Conservation (phyloP, 2,888 invertebrate genomes). For the Cantharis nigra region DNA sequence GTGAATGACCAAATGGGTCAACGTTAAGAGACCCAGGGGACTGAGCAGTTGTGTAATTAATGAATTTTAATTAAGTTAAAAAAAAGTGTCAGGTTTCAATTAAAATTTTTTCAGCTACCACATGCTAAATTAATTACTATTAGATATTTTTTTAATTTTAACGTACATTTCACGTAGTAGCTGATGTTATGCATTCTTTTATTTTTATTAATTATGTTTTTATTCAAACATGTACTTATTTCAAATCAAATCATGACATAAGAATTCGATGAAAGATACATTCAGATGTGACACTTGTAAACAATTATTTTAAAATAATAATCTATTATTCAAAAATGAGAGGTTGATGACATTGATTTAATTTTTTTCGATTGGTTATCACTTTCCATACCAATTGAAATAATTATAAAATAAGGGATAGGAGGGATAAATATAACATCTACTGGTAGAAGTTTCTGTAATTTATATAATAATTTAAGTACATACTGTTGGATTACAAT, state of each 20-base stretch:
- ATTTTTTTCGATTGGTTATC: neutral
- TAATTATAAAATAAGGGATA: neutral
- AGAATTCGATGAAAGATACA: neutral
- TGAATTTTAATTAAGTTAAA: neutral
- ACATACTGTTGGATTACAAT: neutral
- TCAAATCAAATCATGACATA: neutral
- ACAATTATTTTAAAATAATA: neutral
- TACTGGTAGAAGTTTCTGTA: neutral
- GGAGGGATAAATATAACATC: neutral
- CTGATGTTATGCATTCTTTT: neutral
- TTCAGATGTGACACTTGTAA: neutral
- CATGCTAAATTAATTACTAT: neutral
- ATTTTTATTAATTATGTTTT: neutral
- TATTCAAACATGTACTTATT: neutral
- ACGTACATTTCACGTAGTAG: neutral
- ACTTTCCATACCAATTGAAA: neutral
- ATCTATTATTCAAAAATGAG: neutral
- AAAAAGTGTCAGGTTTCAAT: neutral
- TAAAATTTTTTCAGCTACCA: neutral
- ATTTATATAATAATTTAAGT: neutral
- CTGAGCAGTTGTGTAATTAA: neutral
- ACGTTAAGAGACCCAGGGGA: neutral
- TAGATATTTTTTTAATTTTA: neutral
- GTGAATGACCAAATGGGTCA: neutral
- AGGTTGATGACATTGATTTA: neutral